phyloP scores from a whole-genome alignment of 1,140 invertebrate genomes.

The Lordiphosa stackelbergi region DNA sequence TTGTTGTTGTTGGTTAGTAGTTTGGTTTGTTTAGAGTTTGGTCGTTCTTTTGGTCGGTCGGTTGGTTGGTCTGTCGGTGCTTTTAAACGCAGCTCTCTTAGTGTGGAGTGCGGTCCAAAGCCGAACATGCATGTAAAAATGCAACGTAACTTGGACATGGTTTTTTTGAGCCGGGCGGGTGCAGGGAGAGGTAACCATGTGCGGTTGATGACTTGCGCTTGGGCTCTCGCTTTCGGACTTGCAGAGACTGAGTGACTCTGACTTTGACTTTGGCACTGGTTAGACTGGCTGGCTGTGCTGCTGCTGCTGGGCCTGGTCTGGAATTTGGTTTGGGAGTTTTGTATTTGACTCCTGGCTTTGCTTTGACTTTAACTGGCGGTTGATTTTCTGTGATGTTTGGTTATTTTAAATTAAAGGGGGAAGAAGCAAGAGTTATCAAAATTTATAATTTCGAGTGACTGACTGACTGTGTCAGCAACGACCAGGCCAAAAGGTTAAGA shows the following conservation, averaged over 20 bases:
- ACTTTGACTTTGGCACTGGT: constrained; percentile 54
- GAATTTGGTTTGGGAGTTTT: constrained; percentile 23
- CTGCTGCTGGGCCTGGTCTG: constrained; percentile 6
- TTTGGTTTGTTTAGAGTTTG: constrained; percentile 65
- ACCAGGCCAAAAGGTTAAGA: too few relatives aligned
- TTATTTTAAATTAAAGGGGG: too few relatives aligned
- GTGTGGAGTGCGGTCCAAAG: constrained; percentile 20
- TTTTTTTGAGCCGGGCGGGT: neutral
- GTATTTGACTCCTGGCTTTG: too few relatives aligned
- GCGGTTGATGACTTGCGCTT: constrained; percentile 66
- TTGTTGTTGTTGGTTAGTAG: constrained; percentile 48
- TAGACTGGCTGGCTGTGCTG: constrained; percentile 59
- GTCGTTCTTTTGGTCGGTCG: constrained; percentile 6
- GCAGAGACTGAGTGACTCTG: constrained; percentile 64
- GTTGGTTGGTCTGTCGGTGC: constrained; percentile 30
- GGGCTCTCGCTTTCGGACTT: constrained; percentile 44
- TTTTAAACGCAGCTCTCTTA: constrained; percentile 51
- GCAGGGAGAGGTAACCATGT: constrained; percentile 25
- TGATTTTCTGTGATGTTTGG: too few relatives aligned
- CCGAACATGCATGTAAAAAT: constrained; percentile 72
- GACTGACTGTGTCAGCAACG: too few relatives aligned
- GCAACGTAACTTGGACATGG: constrained; percentile 59
- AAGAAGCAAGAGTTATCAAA: too few relatives aligned
- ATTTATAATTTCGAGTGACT: too few relatives aligned
- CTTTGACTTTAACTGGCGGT: too few relatives aligned